Conservation (phyloP, 2,888 invertebrate species). For the Candidula unifasciata region DNA sequence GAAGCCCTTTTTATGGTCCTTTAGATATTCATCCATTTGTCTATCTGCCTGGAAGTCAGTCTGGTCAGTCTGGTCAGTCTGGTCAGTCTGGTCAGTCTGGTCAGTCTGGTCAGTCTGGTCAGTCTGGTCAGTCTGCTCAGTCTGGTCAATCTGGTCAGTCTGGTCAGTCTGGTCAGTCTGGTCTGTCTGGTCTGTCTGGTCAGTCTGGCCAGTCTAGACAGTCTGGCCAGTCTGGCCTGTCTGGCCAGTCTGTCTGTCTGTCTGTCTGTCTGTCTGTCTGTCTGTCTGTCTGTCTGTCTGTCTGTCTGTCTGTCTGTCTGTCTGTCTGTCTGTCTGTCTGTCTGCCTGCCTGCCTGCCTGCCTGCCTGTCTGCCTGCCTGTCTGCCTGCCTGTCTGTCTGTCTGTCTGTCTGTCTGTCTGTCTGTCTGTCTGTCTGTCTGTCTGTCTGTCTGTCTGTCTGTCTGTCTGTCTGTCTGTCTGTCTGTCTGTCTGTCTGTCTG, state of each 20-base stretch:
- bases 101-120: not conserved
- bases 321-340: not conserved
- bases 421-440: not conserved
- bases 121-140: no score
- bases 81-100: not conserved
- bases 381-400: no score
- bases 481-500: slow-evolving; percentile 6
- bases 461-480: not conserved
- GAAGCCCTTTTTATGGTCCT: no score
- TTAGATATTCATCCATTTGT: not conserved
- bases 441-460: not conserved
- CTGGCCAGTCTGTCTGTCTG: not conserved
- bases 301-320: slow-evolving; percentile 6
- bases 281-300: slow-evolving; percentile 4
- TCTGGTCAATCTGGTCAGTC: no score
- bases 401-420: not conserved
- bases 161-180: no score
- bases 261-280: not conserved
- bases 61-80: not conserved
- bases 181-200: not conserved
- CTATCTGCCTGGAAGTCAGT: not conserved
- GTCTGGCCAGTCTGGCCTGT: no score
- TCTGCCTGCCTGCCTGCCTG: not conserved
- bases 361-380: not conserved
- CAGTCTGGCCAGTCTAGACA: no score